These are phyloP conservation scores for Pseudochirops cupreus DNA, from an alignment of 2,797 vertebrate genomes.

Conservation along the genomic window DNA sequence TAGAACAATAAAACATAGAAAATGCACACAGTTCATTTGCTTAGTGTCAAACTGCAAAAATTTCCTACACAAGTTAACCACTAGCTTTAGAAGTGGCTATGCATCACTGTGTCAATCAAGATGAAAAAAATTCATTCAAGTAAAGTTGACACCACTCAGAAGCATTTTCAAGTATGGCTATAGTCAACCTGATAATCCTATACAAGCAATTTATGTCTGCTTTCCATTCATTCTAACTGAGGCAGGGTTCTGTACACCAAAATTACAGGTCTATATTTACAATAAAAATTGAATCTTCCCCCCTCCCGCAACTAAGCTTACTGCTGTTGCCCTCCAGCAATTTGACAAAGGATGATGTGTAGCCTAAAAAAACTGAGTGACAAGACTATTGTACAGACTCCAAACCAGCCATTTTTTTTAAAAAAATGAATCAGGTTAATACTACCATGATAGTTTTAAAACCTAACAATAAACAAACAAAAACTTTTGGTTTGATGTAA, in stretches of 20 bases:
- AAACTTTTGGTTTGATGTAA: constrained; percentile 67
- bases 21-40: constrained; percentile 90
- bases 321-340: constrained; percentile 82
- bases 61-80: constrained; percentile 91
- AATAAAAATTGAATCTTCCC: constrained; percentile 80
- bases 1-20: constrained; percentile 88
- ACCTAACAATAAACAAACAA: constrained; percentile 37
- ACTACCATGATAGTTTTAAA: constrained; percentile 42
- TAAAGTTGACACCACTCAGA: constrained; percentile 95
- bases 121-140: constrained; percentile 97
- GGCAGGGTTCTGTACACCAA: constrained; percentile 92
- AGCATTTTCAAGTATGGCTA: constrained; percentile 99
- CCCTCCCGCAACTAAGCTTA: constrained; percentile 73
- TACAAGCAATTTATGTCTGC: constrained; percentile 85
- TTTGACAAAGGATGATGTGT: constrained; percentile 86
- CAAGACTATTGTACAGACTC: constrained; percentile 43
- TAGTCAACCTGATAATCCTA: constrained; percentile 93
- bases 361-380: constrained; percentile 66
- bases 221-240: constrained; percentile 89
- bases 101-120: constrained; percentile 90
- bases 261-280: constrained; percentile 88
- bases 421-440: constrained; percentile 49
- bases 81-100: constrained; percentile 93
- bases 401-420: constrained; percentile 41
- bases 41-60: constrained; percentile 98